A percentile compares a stretch with the other conserved stretches of the same genome.
Evolutionary conservation across 2,113 vertebrate species (phyloP).

Genomic region (Sceloporus undulatus): DNA sequence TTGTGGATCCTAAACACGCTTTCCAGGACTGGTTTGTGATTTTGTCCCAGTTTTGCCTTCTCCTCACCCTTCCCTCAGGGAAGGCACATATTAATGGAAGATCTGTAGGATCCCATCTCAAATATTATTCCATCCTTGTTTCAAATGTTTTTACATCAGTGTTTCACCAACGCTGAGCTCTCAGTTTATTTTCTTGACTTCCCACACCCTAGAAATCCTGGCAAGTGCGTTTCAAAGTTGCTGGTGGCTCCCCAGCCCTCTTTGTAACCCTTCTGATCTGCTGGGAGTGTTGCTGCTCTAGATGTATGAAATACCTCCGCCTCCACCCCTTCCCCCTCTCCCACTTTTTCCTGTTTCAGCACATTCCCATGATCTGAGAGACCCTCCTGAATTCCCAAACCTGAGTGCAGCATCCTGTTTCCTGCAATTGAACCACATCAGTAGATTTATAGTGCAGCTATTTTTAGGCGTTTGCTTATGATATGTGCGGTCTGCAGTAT

Average conservation of each 20-base stretch:
- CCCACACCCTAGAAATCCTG: conserved; percentile 39
- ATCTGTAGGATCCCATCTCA: conserved; percentile 42
- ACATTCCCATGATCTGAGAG: conserved; percentile 44
- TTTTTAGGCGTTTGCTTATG: conserved; percentile 38
- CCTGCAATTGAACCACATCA: not conserved
- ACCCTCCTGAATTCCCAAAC: conserved; percentile 52
- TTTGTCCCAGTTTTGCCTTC: not conserved
- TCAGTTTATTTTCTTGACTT: conserved; percentile 53
- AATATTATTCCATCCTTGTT: conserved; percentile 18
- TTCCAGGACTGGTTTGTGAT: not conserved
- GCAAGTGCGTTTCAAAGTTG: conserved; percentile 19
- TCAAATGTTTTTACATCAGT: conserved; percentile 57
- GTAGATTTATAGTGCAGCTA: conserved; percentile 23
- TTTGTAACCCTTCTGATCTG: conserved; percentile 39
- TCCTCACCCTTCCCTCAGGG: conserved; percentile 12
- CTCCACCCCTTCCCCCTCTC: conserved; percentile 29
- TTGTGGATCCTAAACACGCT: too few relatives aligned
- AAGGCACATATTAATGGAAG: conserved; percentile 33
- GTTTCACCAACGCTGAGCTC: conserved; percentile 27
- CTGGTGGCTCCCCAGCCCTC: conserved; percentile 15
- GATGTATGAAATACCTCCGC: not conserved
- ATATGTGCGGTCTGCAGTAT: conserved; percentile 21
- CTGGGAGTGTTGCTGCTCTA: conserved; percentile 28
- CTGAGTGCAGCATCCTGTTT: conserved; percentile 44
- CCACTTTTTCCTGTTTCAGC: conserved; percentile 17